These are phyloP conservation scores for Ecliptopera silaceata DNA, from an alignment of 2,888 invertebrate species.

Conservation along the genomic window DNA sequence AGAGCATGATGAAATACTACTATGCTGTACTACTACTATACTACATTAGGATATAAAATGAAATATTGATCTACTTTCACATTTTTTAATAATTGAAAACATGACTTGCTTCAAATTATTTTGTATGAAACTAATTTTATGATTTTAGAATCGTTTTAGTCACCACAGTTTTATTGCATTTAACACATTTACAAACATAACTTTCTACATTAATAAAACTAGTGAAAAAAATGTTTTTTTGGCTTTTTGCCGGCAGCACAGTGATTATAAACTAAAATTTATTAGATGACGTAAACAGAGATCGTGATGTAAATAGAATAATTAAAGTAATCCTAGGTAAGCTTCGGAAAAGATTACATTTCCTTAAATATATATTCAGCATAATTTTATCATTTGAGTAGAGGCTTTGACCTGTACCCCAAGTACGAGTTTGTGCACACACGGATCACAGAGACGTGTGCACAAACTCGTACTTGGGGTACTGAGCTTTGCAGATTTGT, in stretches of 20 bases:
- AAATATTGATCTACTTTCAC: too few relatives aligned
- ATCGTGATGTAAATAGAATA: conserved; percentile 10
- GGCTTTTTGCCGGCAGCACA: conserved; percentile 44
- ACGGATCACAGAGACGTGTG: too few relatives aligned
- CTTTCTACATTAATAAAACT: neutral
- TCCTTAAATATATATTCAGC: conserved; percentile 4
- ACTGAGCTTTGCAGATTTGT: too few relatives aligned
- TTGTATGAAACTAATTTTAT: too few relatives aligned
- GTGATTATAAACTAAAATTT: conserved; percentile 32
- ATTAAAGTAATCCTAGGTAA: conserved; percentile 21
- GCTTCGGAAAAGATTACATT: conserved; percentile 27
- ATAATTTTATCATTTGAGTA: too few relatives aligned
- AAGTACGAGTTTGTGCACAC: too few relatives aligned
- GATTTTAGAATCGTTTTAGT: neutral
- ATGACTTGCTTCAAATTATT: too few relatives aligned
- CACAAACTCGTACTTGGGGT: too few relatives aligned
- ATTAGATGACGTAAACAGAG: conserved; percentile 22
- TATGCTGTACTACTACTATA: too few relatives aligned
- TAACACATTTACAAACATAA: neutral
- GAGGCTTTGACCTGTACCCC: neutral
- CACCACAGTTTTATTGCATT: neutral
- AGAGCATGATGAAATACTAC: too few relatives aligned
- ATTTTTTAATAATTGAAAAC: too few relatives aligned
- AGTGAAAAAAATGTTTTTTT: conserved; percentile 43
- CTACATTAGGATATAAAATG: too few relatives aligned